phyloP scores from a whole-genome alignment of 2,888 invertebrate genomes.

The Idaea aversata region DNA sequence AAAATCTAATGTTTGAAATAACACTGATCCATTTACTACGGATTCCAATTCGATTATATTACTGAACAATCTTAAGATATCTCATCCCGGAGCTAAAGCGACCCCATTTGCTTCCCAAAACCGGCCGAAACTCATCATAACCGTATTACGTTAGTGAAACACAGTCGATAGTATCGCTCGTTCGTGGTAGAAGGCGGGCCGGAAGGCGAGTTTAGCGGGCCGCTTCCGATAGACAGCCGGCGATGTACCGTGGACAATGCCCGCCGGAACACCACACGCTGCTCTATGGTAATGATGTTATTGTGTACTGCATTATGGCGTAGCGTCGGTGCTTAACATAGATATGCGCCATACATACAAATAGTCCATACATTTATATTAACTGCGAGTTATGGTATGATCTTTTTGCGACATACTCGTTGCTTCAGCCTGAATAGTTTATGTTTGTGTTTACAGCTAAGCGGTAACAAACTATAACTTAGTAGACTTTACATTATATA shows the following conservation, averaged over 20 bases:
- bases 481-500: neutral
- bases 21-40: slow-evolving; percentile 1
- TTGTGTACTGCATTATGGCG: slow-evolving; percentile 23
- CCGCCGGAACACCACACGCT: slow-evolving; percentile 17
- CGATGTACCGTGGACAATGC: slow-evolving; percentile 17
- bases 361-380: slow-evolving; percentile 1
- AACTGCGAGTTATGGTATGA: slow-evolving; percentile 1
- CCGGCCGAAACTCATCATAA: neutral
- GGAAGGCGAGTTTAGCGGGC: slow-evolving; percentile 23
- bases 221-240: slow-evolving; percentile 19
- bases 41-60: slow-evolving; percentile 1
- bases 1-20: slow-evolving; percentile 1
- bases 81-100: neutral
- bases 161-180: neutral
- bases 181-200: slow-evolving; percentile 6
- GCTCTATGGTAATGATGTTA: slow-evolving; percentile 25
- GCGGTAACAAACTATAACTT: neutral
- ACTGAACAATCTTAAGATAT: slow-evolving; percentile 1
- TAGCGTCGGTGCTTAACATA: slow-evolving; percentile 3
- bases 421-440: neutral
- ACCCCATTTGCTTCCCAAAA: neutral
- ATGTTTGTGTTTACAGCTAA: neutral
- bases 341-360: neutral
- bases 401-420: neutral
- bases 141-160: neutral